These are phyloP conservation scores for Globia sparganii DNA, from an alignment of 2,888 invertebrate genomes.

Conservation along the genomic window DNA sequence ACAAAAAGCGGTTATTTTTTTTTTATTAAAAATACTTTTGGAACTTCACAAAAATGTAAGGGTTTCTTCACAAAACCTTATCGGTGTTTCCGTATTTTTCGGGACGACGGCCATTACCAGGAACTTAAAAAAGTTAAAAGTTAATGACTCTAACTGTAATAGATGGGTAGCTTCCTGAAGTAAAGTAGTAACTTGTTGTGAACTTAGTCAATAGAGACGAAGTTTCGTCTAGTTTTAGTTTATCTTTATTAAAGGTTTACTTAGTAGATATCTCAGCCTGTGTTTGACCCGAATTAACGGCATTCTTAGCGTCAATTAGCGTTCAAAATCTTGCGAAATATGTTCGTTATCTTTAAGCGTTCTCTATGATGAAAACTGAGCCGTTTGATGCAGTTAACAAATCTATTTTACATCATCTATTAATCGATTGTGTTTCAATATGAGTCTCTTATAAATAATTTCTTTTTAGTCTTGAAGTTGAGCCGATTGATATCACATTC, in stretches of 20 bases:
- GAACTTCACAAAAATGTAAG: not conserved
- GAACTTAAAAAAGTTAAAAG: slow-evolving; percentile 33
- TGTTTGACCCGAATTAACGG: slow-evolving; percentile 15
- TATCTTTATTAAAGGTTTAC: slow-evolving; percentile 6
- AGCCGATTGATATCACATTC: not conserved
- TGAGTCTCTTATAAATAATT: not conserved
- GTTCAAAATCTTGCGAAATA: slow-evolving; percentile 1
- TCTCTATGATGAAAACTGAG: slow-evolving; percentile 8
- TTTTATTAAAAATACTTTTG: not conserved
- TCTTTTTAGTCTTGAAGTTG: not conserved
- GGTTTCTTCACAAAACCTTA: slow-evolving; percentile 18
- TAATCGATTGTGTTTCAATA: not conserved
- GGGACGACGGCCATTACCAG: slow-evolving; percentile 1
- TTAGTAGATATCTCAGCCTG: not conserved
- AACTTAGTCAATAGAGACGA: slow-evolving; percentile 7
- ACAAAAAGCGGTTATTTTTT: not conserved
- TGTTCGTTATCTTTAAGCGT: not conserved
- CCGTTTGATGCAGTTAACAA: not conserved
- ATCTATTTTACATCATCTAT: not conserved
- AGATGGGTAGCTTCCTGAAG: slow-evolving; percentile 22
- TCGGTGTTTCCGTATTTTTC: slow-evolving; percentile 12
- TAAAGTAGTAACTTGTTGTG: slow-evolving; percentile 10
- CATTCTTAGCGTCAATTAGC: slow-evolving; percentile 39
- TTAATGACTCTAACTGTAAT: slow-evolving; percentile 17
- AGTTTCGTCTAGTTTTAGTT: slow-evolving; percentile 6